Base-by-base conservation (phyloP, 2,888 invertebrate genomes). In the Silvanus unidentatus region DNA sequence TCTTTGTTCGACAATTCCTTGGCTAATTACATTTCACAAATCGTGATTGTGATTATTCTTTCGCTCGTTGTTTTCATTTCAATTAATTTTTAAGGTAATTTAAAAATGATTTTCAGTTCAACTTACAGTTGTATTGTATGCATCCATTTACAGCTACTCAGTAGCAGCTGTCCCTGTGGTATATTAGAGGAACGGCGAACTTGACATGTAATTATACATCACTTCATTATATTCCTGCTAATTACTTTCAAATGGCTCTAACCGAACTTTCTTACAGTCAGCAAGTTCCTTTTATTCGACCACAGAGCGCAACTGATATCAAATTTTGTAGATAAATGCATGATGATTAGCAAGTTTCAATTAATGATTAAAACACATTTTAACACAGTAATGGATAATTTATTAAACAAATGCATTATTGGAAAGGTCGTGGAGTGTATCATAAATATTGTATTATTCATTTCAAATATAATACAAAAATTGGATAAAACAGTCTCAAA, bases 181-280 rank as follows among this genome's bases (percentile, higher is more conserved):
- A 54, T 59, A 58, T 57, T 58, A 51, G 50, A 48, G 51, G 48
- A 53, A 53, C 45, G 50, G 53, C 51, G 52, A 53, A 52, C 50
- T 48, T 48, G 55, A 58, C 57, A 54, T 48, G 52, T 57, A 60
- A 60, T 61, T 61, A 59, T 58, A 60, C 59, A 57, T 57, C 61
- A 57, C 61, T 60, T 59, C 57, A 60, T 63, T 60, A 59, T 60
- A 55, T 58, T 55, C 51, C 50, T 45, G 57, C 57, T 61, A 61
- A 61, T 63, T 62, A 60, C 58, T 51, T 62, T 60, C 51, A 50
- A 58, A 62, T 60, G 55, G 42, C 47, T 46, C 50, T 45, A 40
- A 49, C 44, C 49, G 37, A 47, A 49, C 44, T 49, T 49, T 47
- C 49, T 47, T 22, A 22, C 22, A 5, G 4, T 22, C 8, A 22